Evolutionary conservation across 2,888 invertebrate genomes (phyloP).

Genomic region (Elmis aenea): DNA sequence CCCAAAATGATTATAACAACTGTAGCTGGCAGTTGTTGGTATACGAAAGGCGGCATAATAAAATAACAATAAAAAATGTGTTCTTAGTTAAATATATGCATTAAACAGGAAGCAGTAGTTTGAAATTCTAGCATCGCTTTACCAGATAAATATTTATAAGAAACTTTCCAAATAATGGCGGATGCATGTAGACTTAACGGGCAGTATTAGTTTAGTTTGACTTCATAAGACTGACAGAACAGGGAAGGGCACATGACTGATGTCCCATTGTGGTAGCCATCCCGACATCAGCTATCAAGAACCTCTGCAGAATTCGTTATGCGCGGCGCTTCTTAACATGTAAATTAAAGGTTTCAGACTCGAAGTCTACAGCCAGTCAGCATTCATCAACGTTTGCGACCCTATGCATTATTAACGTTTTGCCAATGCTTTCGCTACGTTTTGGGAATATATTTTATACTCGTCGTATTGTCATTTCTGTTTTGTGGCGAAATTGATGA

Average conservation of each 20-base stretch:
- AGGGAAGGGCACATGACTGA: constrained; percentile 21
- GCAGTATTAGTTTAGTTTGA: constrained; percentile 10
- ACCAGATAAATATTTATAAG: no score
- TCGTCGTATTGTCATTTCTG: background rate
- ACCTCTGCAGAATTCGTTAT: constrained; percentile 24
- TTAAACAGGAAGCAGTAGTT: no score
- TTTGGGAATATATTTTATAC: constrained; percentile 3
- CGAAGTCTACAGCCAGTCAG: constrained; percentile 10
- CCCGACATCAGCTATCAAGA: constrained; percentile 20
- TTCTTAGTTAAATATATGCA: no score
- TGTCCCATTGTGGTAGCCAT: constrained; percentile 22
- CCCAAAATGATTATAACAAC: no score
- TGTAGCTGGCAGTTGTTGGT: no score
- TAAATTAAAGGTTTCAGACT: constrained; percentile 22
- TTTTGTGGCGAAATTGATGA: background rate
- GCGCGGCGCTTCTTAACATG: constrained; percentile 25
- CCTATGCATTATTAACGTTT: constrained; percentile 22
- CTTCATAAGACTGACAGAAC: constrained; percentile 14
- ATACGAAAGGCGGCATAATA: no score
- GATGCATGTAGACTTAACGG: background rate
- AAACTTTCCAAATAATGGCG: no score
- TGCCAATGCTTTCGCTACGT: constrained; percentile 14
- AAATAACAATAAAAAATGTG: no score
- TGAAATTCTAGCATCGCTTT: no score
- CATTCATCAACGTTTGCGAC: constrained; percentile 19